phyloP scores from a whole-genome alignment of 2,113 vertebrate genomes.

The Cisticola juncidis region DNA sequence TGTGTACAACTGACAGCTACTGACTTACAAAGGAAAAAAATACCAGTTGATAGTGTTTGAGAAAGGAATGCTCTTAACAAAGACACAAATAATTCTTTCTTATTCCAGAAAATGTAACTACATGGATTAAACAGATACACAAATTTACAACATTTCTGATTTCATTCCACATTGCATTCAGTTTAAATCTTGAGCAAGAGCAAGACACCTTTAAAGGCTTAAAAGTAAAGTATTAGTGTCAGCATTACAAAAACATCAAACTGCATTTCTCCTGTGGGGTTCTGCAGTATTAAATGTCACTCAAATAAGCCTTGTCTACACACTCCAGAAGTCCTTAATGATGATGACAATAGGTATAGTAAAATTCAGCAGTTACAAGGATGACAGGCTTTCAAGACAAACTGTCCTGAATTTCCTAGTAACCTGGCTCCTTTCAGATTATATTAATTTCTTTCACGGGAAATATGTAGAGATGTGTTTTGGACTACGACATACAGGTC shows the following conservation, averaged over 20 bases:
- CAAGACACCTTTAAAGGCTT: neutral
- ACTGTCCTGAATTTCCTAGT: neutral
- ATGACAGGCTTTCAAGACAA: neutral
- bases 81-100: neutral
- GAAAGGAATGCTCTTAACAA: neutral
- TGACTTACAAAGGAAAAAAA: neutral
- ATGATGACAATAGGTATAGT: neutral
- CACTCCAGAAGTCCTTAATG: neutral
- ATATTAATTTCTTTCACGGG: neutral
- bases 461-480: neutral
- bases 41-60: neutral
- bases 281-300: neutral
- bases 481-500: neutral
- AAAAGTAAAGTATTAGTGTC: neutral
- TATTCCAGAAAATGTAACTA: neutral
- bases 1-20: neutral
- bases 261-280: neutral
- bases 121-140: neutral
- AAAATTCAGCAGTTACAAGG: neutral
- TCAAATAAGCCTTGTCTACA: neutral
- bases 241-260: neutral
- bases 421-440: neutral
- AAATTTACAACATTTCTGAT: neutral
- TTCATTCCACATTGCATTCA: neutral
- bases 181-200: neutral